These are phyloP conservation scores for Odobenus rosmarus DNA, from an alignment of 2,113 vertebrate genomes.

Conservation along the genomic window DNA sequence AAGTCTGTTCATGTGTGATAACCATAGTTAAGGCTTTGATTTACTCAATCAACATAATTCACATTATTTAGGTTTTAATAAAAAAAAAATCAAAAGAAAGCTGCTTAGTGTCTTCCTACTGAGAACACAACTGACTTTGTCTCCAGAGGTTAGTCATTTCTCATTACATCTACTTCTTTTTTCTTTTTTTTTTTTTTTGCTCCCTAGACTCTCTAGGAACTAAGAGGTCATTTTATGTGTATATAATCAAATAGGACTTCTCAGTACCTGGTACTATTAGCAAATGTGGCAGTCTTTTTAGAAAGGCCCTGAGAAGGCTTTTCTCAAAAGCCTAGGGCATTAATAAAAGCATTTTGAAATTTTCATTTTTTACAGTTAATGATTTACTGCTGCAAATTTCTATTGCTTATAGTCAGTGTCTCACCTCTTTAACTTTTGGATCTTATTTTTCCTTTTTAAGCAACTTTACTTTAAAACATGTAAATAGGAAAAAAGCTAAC, in stretches of 20 bases:
- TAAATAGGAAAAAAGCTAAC: neutral
- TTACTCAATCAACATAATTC: neutral
- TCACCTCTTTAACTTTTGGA: neutral
- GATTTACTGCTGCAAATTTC: neutral
- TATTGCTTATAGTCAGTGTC: neutral
- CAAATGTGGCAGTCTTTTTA: constrained; percentile 14
- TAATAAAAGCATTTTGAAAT: neutral
- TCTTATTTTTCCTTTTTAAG: neutral
- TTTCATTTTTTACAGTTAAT: neutral
- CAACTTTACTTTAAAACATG: constrained; percentile 2
- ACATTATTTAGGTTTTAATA: neutral
- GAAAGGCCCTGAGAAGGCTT: neutral
- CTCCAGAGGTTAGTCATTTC: neutral
- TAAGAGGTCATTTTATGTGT: neutral
- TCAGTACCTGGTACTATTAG: neutral
- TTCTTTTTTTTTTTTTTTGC: neutral
- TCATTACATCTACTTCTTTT: neutral
- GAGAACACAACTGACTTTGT: neutral
- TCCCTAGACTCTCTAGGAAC: neutral
- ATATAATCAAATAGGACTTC: constrained; percentile 6
- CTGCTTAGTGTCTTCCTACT: neutral
- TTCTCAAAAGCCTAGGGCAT: neutral
- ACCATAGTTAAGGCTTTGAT: constrained; percentile 18
- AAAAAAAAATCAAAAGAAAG: constrained; percentile 18
- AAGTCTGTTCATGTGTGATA: neutral